Conservation (phyloP, 1,140 invertebrate genomes). For the Drosophila tropicalis region DNA sequence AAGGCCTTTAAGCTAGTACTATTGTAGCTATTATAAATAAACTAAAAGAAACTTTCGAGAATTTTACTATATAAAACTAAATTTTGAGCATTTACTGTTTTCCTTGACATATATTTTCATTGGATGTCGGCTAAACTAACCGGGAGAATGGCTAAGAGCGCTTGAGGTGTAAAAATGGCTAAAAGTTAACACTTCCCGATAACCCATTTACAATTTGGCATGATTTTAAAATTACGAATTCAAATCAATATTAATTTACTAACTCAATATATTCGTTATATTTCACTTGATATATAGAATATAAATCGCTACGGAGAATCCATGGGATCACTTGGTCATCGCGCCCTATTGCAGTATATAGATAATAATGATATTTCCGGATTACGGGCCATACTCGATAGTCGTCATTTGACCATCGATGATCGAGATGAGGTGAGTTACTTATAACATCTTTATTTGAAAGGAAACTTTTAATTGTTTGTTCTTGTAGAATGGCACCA, state of each 20-base stretch:
- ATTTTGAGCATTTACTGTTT: too few species aligned
- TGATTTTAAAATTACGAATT: not conserved
- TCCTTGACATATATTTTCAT: not conserved
- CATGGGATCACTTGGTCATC: slow-evolving; percentile 94
- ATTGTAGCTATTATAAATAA: too few species aligned
- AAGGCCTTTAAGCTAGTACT: too few species aligned
- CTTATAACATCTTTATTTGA: not conserved
- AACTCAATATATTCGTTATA: not conserved
- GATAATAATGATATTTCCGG: slow-evolving; percentile 91
- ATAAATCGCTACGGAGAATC: slow-evolving; percentile 87
- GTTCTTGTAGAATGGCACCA: slow-evolving; percentile 91
- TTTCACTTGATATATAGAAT: slow-evolving; percentile 49
- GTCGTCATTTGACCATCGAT: slow-evolving; percentile 91
- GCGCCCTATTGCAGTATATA: slow-evolving; percentile 90
- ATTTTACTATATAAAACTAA: too few species aligned
- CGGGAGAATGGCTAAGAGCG: not conserved
- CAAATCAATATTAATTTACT: not conserved
- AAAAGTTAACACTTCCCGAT: not conserved
- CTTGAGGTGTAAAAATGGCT: slow-evolving; percentile 7
- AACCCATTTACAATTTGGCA: not conserved
- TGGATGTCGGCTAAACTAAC: slow-evolving; percentile 10
- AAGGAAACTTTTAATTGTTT: not conserved
- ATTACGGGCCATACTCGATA: slow-evolving; percentile 91
- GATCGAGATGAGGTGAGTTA: slow-evolving; percentile 93
- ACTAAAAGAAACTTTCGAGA: too few species aligned